Evolutionary conservation across 2,797 vertebrate genomes (phyloP), one percentile per base, ranked within the genome.

Genomic region (Mallotus villosus): DNA sequence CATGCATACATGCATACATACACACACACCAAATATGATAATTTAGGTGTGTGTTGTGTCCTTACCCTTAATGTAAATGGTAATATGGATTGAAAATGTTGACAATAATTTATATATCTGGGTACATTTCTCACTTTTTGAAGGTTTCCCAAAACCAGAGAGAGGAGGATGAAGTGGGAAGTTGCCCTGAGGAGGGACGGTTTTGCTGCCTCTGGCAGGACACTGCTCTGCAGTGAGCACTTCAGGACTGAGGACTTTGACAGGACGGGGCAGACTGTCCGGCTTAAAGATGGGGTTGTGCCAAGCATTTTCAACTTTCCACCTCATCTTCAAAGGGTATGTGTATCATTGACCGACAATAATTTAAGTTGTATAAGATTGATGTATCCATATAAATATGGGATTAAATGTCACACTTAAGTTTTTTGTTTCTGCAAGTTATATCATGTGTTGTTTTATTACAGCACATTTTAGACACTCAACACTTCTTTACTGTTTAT

Each of bases 161-260:
- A 67, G 9, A 19, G 64, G 74, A 75, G 27, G 34, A 75, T 49
- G 65, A 24, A 66, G 58, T 75, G 68, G 74, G 68, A 67, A 70
- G 49, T 24, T 27, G 55, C 68, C 2, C 41, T 75, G 3, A 71
- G 63, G 34, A 71, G 70, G 70, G 63, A 75, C 1, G 63, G 57
- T 1, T 75, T 75, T 66, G 32, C 57, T 59, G 68, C 74, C 53
- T 58, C 19, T 51, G 19, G 3, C 22, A 24, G 27, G 62, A 60
- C 74, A 66, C 9, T 75, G 22, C 63, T 75, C 53, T 75, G 73
- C 29, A 75, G 74, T 53, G 25, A 75, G n/a, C 68, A 75, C 17
- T 61, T 75, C 22, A 4, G 22, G 7, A 16, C 8, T 1, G 53
- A 66, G 51, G 68, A 75, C 12, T 59, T 67, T 32, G 71, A 73